A percentile compares a stretch with the other conserved stretches of the same genome.
These are phyloP conservation scores for Chondrosia reniformis DNA, from an alignment of 37 sponge, comb jelly and placozoan species.

Conservation along the genomic window DNA sequence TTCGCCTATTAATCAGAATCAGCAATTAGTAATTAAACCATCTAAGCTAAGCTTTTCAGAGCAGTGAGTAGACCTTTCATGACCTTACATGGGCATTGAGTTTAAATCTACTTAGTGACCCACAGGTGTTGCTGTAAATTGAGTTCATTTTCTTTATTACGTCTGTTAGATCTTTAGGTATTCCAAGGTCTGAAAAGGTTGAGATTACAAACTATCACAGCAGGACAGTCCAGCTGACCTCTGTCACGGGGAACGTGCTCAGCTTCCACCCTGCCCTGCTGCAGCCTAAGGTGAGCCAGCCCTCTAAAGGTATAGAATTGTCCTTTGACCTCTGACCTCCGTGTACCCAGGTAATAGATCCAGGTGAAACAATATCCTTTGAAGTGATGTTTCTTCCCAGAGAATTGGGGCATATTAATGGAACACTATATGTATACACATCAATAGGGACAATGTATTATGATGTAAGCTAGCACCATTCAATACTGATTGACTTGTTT, in stretches of 20 bases:
- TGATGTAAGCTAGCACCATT: slow-evolving; percentile 31
- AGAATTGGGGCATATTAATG: slow-evolving; percentile 34
- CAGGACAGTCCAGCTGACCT: slow-evolving; percentile 64
- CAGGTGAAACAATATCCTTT: slow-evolving; percentile 54
- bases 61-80: too few species aligned
- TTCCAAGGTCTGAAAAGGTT: slow-evolving; percentile 55
- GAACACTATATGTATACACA: slow-evolving; percentile 64
- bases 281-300: slow-evolving; percentile 60
- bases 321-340: too few species aligned
- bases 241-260: slow-evolving; percentile 75
- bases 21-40: too few species aligned
- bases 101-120: background rate
- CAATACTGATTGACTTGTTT: background rate
- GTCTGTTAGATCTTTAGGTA: slow-evolving; percentile 55
- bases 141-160: background rate
- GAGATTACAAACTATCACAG: slow-evolving; percentile 51
- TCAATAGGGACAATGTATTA: slow-evolving; percentile 64
- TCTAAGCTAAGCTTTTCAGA: too few species aligned
- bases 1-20: too few species aligned
- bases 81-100: too few species aligned
- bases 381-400: slow-evolving; percentile 75
- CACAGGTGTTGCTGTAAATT: background rate
- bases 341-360: slow-evolving; percentile 4
- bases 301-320: too few species aligned
- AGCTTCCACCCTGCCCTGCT: slow-evolving; percentile 81